phyloP scores from a whole-genome alignment of 2,113 vertebrate genomes.

The Hystrix cristata region DNA sequence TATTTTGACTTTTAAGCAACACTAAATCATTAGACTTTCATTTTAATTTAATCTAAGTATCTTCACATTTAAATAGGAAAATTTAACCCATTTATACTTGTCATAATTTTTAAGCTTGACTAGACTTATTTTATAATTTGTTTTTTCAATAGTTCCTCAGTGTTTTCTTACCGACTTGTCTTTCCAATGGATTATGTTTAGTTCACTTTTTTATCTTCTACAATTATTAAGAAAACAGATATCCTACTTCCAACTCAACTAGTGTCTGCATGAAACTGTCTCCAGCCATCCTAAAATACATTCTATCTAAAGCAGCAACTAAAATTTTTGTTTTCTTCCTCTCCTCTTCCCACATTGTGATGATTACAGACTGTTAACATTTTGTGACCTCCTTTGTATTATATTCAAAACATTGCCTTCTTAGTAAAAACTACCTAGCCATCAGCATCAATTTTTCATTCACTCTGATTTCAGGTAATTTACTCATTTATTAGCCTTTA shows the following conservation, averaged over 20 bases:
- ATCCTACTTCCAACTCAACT: neutral
- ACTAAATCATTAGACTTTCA: conserved; percentile 49
- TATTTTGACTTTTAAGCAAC: neutral
- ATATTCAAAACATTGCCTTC: neutral
- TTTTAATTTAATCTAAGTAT: conserved; percentile 53
- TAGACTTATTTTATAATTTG: neutral
- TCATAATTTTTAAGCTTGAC: conserved; percentile 54
- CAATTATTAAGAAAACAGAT: conserved; percentile 54
- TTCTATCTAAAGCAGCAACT: neutral
- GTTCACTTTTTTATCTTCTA: conserved; percentile 62
- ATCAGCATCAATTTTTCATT: conserved; percentile 11
- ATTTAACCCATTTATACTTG: conserved; percentile 58
- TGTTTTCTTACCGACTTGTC: neutral
- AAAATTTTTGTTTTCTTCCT: neutral
- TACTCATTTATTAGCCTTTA: conserved; percentile 5
- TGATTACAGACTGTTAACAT: neutral
- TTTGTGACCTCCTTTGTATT: neutral
- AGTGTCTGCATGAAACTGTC: neutral
- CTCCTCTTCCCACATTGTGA: neutral
- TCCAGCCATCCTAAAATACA: neutral
- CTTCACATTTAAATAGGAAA: conserved; percentile 54
- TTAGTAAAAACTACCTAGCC: neutral
- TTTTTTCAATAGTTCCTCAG: neutral
- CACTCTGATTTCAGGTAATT: neutral
- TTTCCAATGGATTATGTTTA: neutral